These are phyloP conservation scores for Apogon hyalosoma DNA, from an alignment of 2,797 vertebrate species.

Conservation along the genomic window DNA sequence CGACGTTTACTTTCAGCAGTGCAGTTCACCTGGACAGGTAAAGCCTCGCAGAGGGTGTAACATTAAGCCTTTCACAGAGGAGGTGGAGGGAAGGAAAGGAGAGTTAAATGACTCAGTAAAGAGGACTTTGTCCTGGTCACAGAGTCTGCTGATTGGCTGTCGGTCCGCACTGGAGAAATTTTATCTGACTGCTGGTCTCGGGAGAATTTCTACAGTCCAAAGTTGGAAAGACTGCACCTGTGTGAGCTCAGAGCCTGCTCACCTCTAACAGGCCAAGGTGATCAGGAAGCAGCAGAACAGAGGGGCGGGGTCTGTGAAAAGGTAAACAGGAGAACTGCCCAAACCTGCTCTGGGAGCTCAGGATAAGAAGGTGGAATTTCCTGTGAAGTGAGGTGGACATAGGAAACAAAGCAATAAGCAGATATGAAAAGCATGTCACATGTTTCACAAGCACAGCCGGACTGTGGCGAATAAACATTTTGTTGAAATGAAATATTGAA, in stretches of 20 bases:
- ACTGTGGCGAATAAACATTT: not conserved
- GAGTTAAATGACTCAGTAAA: slow-evolving; percentile 61
- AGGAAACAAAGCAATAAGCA: not conserved
- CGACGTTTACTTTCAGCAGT: slow-evolving; percentile 46
- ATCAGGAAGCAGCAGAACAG: slow-evolving; percentile 75
- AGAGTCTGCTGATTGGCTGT: slow-evolving; percentile 47
- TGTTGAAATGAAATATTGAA: slow-evolving; percentile 16
- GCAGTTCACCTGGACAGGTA: slow-evolving; percentile 80
- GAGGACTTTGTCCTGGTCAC: slow-evolving; percentile 74
- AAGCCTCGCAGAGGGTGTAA: slow-evolving; percentile 68
- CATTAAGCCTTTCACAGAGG: slow-evolving; percentile 59
- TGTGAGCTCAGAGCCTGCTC: slow-evolving; percentile 59
- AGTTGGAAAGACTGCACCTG: slow-evolving; percentile 18
- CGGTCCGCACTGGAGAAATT: slow-evolving; percentile 39
- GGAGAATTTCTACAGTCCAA: slow-evolving; percentile 44
- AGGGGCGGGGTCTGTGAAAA: slow-evolving; percentile 67
- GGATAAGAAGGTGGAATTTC: slow-evolving; percentile 32
- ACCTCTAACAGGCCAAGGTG: slow-evolving; percentile 71
- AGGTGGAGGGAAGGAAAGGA: slow-evolving; percentile 42
- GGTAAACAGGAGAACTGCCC: slow-evolving; percentile 79
- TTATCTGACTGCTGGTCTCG: slow-evolving; percentile 33
- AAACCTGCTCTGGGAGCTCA: slow-evolving; percentile 75
- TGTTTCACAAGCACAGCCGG: not conserved
- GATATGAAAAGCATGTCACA: not conserved
- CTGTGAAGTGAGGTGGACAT: not conserved